These are phyloP conservation scores for Pygocentrus nattereri DNA, from an alignment of 2,797 vertebrate genomes.

Conservation along the genomic window DNA sequence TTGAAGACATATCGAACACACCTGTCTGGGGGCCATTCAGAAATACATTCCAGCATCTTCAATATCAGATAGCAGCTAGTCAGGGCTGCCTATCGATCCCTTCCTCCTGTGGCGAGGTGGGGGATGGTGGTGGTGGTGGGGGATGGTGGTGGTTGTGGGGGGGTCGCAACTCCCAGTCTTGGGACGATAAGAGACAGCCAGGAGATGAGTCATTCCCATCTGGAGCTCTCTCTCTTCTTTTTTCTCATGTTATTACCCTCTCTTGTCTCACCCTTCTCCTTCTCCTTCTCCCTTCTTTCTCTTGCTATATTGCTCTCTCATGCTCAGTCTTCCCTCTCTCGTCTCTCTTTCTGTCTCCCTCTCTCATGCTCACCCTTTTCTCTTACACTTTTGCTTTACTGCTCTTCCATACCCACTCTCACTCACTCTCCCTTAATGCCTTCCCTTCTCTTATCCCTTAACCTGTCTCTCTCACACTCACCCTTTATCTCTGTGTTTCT, in stretches of 20 bases:
- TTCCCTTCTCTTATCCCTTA: neutral
- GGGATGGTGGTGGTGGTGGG: too few relatives aligned
- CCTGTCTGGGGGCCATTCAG: constrained; percentile 57
- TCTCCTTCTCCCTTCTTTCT: neutral
- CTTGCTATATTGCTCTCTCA: neutral
- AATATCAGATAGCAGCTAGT: constrained; percentile 63
- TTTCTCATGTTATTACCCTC: neutral
- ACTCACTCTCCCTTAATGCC: neutral
- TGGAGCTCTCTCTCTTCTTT: constrained; percentile 35
- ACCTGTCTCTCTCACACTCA: neutral
- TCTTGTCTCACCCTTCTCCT: neutral
- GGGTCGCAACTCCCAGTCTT: constrained; percentile 53
- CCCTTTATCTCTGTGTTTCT: neutral
- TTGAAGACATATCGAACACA: constrained; percentile 54
- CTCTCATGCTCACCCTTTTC: neutral
- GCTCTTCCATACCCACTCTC: neutral
- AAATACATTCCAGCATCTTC: constrained; percentile 60
- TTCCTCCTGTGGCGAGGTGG: constrained; percentile 49
- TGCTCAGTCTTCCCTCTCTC: neutral
- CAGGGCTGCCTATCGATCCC: constrained; percentile 58
- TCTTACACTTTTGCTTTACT: neutral
- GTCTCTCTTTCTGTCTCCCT: neutral
- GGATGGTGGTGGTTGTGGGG: too few relatives aligned
- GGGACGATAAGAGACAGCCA: constrained; percentile 55
- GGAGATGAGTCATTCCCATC: constrained; percentile 61